Evolutionary conservation across 2,888 invertebrate genomes (phyloP).

Genomic region (Nycteola revayana): DNA sequence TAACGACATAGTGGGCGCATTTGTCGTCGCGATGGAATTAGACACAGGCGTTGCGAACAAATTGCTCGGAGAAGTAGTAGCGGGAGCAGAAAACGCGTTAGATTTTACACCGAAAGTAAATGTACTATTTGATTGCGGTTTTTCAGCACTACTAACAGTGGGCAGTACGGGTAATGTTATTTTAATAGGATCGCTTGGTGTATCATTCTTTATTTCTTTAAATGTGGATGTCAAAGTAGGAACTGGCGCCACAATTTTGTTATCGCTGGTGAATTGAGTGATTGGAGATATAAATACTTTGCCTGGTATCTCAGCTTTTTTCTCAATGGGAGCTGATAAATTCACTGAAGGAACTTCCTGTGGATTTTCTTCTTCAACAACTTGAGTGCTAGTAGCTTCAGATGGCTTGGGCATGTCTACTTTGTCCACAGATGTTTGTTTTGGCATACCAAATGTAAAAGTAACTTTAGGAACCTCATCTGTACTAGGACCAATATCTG

Average conservation of each 20-base stretch:
- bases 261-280: conserved; percentile 8
- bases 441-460: conserved; percentile 58
- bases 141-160: conserved; percentile 16
- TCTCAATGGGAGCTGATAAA: conserved; percentile 11
- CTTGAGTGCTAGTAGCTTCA: conserved; percentile 23
- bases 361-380: conserved; percentile 33
- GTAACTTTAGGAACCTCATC: conserved; percentile 25
- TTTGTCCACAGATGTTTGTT: conserved; percentile 17
- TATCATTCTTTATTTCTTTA: conserved; percentile 12
- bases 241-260: conserved; percentile 1
- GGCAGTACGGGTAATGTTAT: conserved; percentile 1
- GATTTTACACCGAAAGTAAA: conserved; percentile 36
- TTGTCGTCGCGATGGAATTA: conserved; percentile 9
- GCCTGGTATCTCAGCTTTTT: conserved; percentile 4
- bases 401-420: conserved; percentile 12
- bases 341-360: conserved; percentile 51
- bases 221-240: conserved; percentile 4
- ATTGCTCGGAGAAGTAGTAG: conserved; percentile 24
- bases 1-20: conserved; percentile 29
- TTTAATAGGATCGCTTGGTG: conserved; percentile 1
- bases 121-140: conserved; percentile 19
- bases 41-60: conserved; percentile 19
- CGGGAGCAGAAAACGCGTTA: conserved; percentile 30
- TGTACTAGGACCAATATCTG: too few species aligned
- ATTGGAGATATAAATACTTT: conserved; percentile 6